Base-by-base conservation (phyloP, 2,888 invertebrate genomes). In the Thymelicus lineola region DNA sequence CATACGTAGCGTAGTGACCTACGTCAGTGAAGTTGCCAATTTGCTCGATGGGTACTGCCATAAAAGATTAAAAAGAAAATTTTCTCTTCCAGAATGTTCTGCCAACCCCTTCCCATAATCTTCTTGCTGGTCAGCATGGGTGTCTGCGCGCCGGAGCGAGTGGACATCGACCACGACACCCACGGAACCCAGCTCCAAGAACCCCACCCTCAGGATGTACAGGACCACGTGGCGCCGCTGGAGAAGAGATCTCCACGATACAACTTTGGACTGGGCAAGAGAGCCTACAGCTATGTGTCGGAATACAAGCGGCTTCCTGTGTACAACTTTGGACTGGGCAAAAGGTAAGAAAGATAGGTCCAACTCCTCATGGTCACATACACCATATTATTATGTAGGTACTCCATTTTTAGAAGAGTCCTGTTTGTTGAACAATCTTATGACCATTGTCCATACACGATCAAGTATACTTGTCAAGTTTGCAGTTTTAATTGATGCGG, bases 321-420 rank as follows among this genome's bases (percentile, higher is more conserved):
- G 0, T 95, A 95, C 78, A 94, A 94, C 78, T 95, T 95, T 75
- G 95, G 95, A 14, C 80, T 95, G 57, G 95, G 95, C 0, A 95
- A 95, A 75, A 91, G 95, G 82, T 92, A 70, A 28, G 1, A 3
- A 0, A 28, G 70, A 64, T n/a, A n/a, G n/a, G n/a, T 48, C n/a
- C 14, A 28, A 35, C 20, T 50, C 6, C 50, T 35, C 12, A 28
- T 48, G 7, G 12, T 46, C 12, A 58, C 28, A 28, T 3, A 28
- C 28, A 28, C 3, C 28, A 3, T 5, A 28, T 3, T 5, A 28
- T 28, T 0, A 2, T n/a, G n/a, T 5, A 28, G 28, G 28, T 20
- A 20, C 20, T 2, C 28, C 28, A 28, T 28, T 1, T 28, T 28
- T 0, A 28, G 28, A 28, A n/a, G n/a, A n/a, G n/a, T n/a, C n/a